These are phyloP conservation scores for Mandrillus leucophaeus DNA, from an alignment of 2,113 vertebrate genomes.

Conservation along the genomic window DNA sequence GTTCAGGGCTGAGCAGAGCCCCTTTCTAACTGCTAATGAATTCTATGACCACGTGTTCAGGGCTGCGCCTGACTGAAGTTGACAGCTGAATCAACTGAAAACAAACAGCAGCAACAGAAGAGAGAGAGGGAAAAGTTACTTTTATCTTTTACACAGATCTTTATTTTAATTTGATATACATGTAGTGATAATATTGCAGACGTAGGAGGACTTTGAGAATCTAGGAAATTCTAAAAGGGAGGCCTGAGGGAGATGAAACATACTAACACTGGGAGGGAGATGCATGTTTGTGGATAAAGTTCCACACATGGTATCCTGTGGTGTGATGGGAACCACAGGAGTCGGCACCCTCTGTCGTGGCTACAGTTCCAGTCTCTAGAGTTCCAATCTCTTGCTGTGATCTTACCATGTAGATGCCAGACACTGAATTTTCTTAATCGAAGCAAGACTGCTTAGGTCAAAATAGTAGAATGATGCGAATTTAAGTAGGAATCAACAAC, in stretches of 20 bases:
- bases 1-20: slow-evolving; percentile 36
- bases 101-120: slow-evolving; percentile 68
- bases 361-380: slow-evolving; percentile 59
- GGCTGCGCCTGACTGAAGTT: slow-evolving; percentile 72
- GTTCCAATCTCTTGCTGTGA: slow-evolving; percentile 24
- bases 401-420: slow-evolving; percentile 40
- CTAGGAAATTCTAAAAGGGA: slow-evolving; percentile 48
- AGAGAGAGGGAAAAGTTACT: slow-evolving; percentile 26
- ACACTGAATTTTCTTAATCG: not conserved
- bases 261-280: not conserved
- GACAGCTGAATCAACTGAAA: slow-evolving; percentile 79
- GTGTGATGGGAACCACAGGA: slow-evolving; percentile 25
- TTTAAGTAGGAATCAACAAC: slow-evolving; percentile 8
- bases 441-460: not conserved
- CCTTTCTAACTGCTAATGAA: slow-evolving; percentile 67
- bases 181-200: slow-evolving; percentile 50
- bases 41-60: slow-evolving; percentile 77
- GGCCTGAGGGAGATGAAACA: not conserved
- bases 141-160: slow-evolving; percentile 77
- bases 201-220: not conserved
- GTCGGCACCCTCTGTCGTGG: slow-evolving; percentile 28
- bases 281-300: slow-evolving; percentile 26
- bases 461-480: not conserved
- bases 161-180: slow-evolving; percentile 75
- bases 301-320: slow-evolving; percentile 21